Evolutionary conservation across 2,888 invertebrate species (phyloP).

Genomic region (Ophion obscuratus): DNA sequence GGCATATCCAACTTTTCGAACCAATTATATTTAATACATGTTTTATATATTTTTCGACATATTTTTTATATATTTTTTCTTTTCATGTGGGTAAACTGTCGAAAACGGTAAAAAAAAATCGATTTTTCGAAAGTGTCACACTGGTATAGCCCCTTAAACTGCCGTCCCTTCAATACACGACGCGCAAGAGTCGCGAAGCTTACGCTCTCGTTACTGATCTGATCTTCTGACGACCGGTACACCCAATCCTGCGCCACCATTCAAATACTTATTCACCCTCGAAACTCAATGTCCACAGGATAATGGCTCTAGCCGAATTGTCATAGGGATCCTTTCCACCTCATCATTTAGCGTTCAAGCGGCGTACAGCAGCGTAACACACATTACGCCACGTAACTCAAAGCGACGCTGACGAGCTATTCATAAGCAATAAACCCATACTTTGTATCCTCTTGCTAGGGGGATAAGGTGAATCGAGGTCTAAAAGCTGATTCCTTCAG

Average conservation of each 20-base stretch:
- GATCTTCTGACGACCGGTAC: background rate
- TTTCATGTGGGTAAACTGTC: too few species aligned
- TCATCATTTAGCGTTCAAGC: background rate
- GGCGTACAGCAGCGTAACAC: conserved; percentile 5
- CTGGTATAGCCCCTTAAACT: too few species aligned
- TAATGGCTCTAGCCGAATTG: background rate
- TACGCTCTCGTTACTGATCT: background rate
- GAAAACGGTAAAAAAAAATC: too few species aligned
- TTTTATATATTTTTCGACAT: too few species aligned
- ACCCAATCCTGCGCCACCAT: background rate
- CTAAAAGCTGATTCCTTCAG: background rate
- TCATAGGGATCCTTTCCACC: background rate
- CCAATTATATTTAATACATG: too few species aligned
- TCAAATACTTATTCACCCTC: background rate
- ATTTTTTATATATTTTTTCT: too few species aligned
- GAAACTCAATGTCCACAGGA: background rate
- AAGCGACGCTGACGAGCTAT: conserved; percentile 20
- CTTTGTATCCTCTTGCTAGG: conserved; percentile 12
- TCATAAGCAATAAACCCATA: conserved; percentile 13
- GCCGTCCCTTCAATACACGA: too few species aligned
- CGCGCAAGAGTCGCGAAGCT: too few species aligned
- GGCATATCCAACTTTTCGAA: too few species aligned
- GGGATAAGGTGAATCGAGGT: conserved; percentile 11
- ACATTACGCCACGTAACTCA: conserved; percentile 4
- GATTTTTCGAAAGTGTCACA: too few species aligned